These are phyloP conservation scores for Sebastes nivosus DNA, from an alignment of 2,797 vertebrate species.

Conservation along the genomic window DNA sequence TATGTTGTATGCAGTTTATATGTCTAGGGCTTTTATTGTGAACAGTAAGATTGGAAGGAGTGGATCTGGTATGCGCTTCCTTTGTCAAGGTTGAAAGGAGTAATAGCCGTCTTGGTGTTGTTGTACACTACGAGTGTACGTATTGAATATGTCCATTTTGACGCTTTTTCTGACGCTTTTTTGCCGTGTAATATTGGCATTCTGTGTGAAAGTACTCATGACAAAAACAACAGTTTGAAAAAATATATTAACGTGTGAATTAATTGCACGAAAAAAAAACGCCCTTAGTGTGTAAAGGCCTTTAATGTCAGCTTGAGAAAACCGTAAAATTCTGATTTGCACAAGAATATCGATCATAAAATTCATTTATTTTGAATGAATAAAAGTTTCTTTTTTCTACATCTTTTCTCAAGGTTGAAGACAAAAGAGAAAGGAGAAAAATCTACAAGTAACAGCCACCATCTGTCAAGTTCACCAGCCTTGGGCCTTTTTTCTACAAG, in stretches of 20 bases:
- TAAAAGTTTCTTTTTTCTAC: neutral
- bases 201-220: neutral
- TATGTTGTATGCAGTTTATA: no score
- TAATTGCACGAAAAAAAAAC: neutral
- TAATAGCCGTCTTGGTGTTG: no score
- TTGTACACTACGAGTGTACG: no score
- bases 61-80: no score
- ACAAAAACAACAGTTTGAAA: neutral
- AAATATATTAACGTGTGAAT: neutral
- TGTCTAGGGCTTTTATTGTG: no score
- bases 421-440: neutral
- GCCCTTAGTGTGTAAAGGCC: no score
- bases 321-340: neutral
- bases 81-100: no score
- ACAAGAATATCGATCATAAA: neutral
- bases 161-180: no score
- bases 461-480: conserved; percentile 51
- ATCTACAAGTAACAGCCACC: conserved; percentile 30
- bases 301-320: neutral
- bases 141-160: no score
- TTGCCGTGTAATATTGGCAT: no score
- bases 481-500: conserved; percentile 1
- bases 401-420: neutral
- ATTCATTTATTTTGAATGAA: neutral
- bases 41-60: no score